Base-by-base conservation (phyloP, 2,113 vertebrate species). In the Excalfactoria chinensis region DNA sequence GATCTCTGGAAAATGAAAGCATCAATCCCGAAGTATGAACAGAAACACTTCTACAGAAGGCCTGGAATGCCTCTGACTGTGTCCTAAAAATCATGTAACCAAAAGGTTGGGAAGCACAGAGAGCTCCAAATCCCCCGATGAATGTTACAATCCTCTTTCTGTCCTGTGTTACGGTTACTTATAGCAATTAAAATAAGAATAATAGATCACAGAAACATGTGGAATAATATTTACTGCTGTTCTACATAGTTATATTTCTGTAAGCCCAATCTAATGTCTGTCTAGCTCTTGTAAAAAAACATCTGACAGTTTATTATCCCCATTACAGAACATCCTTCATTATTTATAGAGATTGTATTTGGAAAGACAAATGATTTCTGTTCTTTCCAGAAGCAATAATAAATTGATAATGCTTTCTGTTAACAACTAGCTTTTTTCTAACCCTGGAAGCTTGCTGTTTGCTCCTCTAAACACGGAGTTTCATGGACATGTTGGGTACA, bases 241-340 rank as follows among this genome's bases (percentile, higher is more conserved):
- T 88, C 75, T 93, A 56, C 58, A 59, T 94, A 75, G 63, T 79
- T 96, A 86, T 96, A 93, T 95, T 97, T 94, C 95, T 89, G 92
- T 34, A 64, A 91, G 71, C 19, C 74, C 44, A 85, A 73, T 62
- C 71, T 93, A 60, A 53, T 92, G 76, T 49, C 59, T 73, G 46
- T 90, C 87, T 91, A 34, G 6, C 73, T 90, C 72, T 84, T 9
- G 9, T 97, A 95, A 95, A 97, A 96, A 96, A 82, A 89, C 82
- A 97, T 91, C 87, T 95, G 81, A 81, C 13, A 4, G 86, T 97
- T 96, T 96, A 97, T 98, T 97, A 96, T 93, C 96, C 95, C 93
- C 0, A 7, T 96, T 96, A 92, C 76, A 83, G 60, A 96, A 74
- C 90, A 96, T 97, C 88, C 86, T 95, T 93, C 91, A 96, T 96